phyloP scores from a whole-genome alignment of 2,888 invertebrate species.

The Molorchus minor region DNA sequence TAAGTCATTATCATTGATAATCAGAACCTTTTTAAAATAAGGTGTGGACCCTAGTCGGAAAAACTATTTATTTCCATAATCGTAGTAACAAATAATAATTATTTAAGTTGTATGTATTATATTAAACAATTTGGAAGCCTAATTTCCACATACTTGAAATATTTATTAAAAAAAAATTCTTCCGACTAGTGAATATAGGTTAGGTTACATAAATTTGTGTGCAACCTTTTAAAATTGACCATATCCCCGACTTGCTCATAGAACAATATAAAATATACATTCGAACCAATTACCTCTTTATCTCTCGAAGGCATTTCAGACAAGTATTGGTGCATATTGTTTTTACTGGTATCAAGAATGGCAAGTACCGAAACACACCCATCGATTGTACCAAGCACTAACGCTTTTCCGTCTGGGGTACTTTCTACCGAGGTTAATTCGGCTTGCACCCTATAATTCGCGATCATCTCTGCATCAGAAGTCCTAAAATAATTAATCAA shows the following conservation, averaged over 20 bases:
- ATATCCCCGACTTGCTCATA: not conserved
- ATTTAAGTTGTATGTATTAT: not conserved
- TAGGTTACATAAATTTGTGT: not conserved
- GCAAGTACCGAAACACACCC: constrained; percentile 93
- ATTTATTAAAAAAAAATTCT: too few relatives aligned
- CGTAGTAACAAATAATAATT: not conserved
- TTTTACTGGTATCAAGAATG: constrained; percentile 73
- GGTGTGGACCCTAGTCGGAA: constrained; percentile 1
- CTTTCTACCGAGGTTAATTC: constrained; percentile 89
- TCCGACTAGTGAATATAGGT: constrained; percentile 9
- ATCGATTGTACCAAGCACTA: constrained; percentile 91
- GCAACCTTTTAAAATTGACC: not conserved
- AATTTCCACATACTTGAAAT: too few relatives aligned
- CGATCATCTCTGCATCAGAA: constrained; percentile 88
- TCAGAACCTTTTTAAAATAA: constrained; percentile 5
- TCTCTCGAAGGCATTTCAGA: constrained; percentile 76
- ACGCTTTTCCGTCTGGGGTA: constrained; percentile 81
- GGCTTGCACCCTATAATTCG: constrained; percentile 91
- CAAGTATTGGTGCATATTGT: constrained; percentile 72
- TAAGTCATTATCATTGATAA: not conserved
- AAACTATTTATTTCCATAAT: not conserved
- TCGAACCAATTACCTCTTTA: constrained; percentile 65
- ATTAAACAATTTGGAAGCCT: not conserved
- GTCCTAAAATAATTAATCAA: constrained; percentile 67
- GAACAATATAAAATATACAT: not conserved